Evolutionary conservation across 2,113 vertebrate genomes (phyloP).

Genomic region (Scatophagus argus): DNA sequence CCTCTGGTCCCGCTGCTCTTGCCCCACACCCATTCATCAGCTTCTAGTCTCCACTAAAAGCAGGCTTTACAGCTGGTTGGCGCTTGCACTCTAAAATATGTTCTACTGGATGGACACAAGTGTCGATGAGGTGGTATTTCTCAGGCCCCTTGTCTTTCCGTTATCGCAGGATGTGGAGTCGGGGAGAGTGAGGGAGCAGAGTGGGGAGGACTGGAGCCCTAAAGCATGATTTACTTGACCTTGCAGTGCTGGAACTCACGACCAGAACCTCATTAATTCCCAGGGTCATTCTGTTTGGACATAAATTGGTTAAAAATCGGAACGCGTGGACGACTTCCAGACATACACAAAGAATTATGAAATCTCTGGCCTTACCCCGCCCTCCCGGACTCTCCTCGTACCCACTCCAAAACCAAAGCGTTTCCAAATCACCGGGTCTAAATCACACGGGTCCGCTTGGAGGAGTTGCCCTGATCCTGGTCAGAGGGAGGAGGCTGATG

Average conservation of each 20-base stretch:
- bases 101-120: constrained; percentile 89
- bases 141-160: constrained; percentile 88
- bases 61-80: constrained; percentile 88
- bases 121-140: constrained; percentile 94
- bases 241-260: constrained; percentile 89
- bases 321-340: constrained; percentile 95
- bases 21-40: constrained; percentile 94
- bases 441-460: constrained; percentile 91
- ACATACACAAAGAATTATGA: constrained; percentile 95
- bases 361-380: constrained; percentile 84
- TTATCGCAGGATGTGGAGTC: constrained; percentile 91
- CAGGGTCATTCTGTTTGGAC: constrained; percentile 93
- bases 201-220: constrained; percentile 86
- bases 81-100: constrained; percentile 90
- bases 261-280: constrained; percentile 98
- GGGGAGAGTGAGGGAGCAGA: constrained; percentile 81
- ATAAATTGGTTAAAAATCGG: constrained; percentile 96
- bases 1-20: constrained; percentile 87
- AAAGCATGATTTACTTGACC: constrained; percentile 98
- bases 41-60: constrained; percentile 92
- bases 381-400: constrained; percentile 77
- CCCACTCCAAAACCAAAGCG: constrained; percentile 82
- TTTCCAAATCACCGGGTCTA: constrained; percentile 91
- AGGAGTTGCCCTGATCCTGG: constrained; percentile 92
- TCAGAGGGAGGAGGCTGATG: constrained; percentile 91